Percentiles rank a stretch among this genome's conserved stretches.
Conservation (phyloP, 2,797 vertebrate species). For the Urocyon cinereoargenteus region DNA sequence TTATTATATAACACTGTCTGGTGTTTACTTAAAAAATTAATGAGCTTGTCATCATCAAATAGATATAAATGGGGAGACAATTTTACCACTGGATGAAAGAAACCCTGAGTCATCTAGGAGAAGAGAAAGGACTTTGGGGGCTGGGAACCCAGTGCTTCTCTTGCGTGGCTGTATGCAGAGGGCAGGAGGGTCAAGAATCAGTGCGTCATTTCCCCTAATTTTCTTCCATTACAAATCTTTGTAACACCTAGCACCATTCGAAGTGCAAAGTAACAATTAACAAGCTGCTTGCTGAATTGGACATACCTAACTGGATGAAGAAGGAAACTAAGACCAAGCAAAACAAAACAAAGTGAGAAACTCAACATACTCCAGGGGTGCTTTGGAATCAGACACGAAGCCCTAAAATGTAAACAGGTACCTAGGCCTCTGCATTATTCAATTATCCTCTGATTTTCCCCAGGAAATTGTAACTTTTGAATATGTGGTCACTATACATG, state of each 20-base stretch:
- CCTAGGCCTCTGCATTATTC: neutral
- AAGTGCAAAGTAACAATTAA: neutral
- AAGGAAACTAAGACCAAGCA: neutral
- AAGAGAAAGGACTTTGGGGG: neutral
- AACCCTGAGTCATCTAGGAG: neutral
- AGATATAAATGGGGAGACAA: neutral
- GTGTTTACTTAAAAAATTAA: constrained; percentile 39
- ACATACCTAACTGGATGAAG: neutral
- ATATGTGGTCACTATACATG: neutral
- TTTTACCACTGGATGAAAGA: neutral
- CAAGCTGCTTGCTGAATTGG: neutral
- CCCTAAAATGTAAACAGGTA: neutral
- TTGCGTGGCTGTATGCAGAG: no score
- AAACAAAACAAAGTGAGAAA: neutral
- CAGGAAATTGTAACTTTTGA: neutral
- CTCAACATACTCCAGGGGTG: neutral
- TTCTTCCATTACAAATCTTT: neutral
- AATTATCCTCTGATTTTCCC: neutral
- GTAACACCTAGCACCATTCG: neutral
- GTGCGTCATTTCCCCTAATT: neutral
- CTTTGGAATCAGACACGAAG: neutral
- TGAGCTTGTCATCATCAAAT: neutral
- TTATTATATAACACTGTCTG: neutral
- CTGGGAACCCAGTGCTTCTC: neutral
- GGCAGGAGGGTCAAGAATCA: neutral